Evolutionary conservation across 2,113 vertebrate species (phyloP), one percentile per base, ranked within the genome.

Genomic region (Canis aureus): DNA sequence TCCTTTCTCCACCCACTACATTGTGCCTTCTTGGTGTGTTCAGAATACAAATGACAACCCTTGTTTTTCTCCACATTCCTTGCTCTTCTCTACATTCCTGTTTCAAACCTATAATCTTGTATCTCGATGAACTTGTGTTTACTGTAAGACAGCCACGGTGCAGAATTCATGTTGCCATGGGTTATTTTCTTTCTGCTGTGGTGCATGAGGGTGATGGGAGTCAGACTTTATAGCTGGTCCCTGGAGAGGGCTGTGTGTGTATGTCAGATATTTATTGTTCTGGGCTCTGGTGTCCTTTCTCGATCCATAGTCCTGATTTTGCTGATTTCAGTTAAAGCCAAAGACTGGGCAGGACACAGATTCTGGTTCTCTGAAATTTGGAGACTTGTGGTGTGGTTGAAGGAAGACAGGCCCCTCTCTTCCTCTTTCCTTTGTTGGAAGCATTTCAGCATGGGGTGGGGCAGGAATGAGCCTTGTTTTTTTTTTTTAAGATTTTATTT

Each of bases 101-200:
- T 84, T 87, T 95, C 55, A 96, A 95, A n/a, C 94, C 55, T 2
- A 27, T 97, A 96, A 80, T 98, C 93, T 55, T 90, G 59, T 92
- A 83, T 93, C 90, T 97, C 0, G 0, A 10, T 71, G 89, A n/a
- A 89, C 17, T n/a, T 57, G 49, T 86, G 20, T 97, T 98, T 84
- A 55, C 13, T 89, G 83, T 78, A 69, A 79, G 76, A 55, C 51
- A 76, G 57, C 27, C 22, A 8, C 32, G 32, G 57, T 74, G 67
- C 64, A 87, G 71, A 23, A 59, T 92, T 96, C 69, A 49, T 2
- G 4, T 78, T 94, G 53, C 53, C 49, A 38, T 83, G 71, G 74
- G 57, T 64, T 55, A 59, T 51, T 85, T 80, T 55, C n/a, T 8
- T 82, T 79, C 25, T 89, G 43, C 27, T 73, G 83, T 17, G 27